Evolutionary conservation across 2,888 invertebrate species (phyloP), one percentile per base, ranked within the genome.

Genomic region (Sarcophaga subvicina): DNA sequence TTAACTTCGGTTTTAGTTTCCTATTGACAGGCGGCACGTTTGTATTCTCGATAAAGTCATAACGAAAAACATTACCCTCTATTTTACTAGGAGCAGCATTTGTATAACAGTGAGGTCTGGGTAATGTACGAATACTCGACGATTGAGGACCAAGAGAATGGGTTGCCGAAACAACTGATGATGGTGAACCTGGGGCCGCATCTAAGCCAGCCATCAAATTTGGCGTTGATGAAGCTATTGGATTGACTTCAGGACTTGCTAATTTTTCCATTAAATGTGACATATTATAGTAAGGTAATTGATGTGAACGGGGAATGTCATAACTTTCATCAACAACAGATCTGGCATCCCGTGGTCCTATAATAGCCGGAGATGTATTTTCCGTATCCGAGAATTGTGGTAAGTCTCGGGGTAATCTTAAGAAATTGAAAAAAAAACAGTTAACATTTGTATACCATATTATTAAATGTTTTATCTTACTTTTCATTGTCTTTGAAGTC

Each of bases 11-110:
- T 93, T 98, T 98, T 62, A 98, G 94, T 66, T 96, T 96, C 75
- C 98, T 95, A 92, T 98, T 96, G 45, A 98, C 97, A 59, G 95
- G 95, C 17, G 98, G 97, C 64, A 97, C 91, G 84, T 92, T 91
- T 54, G 89, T 90, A 86, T 92, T 92, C 83, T 93, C 93, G 69
- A 93, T 90, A 80, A 94, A 94, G 90, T 94, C 94, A 89, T 94
- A 94, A 22, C 94, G 93, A 90, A 95, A 95, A 10, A 95, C 94
- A 89, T 93, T 93, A 20, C 94, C 94, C 78, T 93, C 93, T 83
- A 94, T 91, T 89, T 93, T 92, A 0, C 92, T 93, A 14, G 94
- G 94, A 2, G 94, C 94, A 5, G 95, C 94, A 91, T 95, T 95
- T 22, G 94, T 93, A 89, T 95, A 95, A 83, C 94, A 94, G 90